Evolutionary conservation across 2,888 invertebrate species (phyloP).

Genomic region (Lepidochrysops patricia): DNA sequence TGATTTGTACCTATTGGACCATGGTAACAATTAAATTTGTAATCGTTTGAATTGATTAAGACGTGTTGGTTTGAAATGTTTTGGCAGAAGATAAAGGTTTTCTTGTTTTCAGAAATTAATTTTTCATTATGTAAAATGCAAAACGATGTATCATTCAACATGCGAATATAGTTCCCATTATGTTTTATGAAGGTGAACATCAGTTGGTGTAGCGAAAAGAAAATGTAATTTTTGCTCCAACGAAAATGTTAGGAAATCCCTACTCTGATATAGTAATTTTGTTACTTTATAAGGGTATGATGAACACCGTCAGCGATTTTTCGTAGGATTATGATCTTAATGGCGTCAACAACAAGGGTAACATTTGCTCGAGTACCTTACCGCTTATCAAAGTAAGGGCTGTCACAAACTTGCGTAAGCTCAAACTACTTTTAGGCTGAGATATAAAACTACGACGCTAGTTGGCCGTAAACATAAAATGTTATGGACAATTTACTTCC

Average conservation of each 20-base stretch:
- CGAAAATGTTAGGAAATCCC: background rate
- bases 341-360: background rate
- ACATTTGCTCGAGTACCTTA: background rate
- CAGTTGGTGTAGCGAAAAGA: background rate
- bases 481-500: background rate
- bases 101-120: too few species aligned
- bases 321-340: background rate
- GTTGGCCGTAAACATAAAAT: background rate
- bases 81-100: too few species aligned
- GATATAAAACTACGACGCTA: background rate
- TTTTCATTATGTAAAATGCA: background rate
- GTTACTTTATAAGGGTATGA: constrained; percentile 11
- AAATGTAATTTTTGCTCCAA: constrained; percentile 2
- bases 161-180: background rate
- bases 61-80: too few species aligned
- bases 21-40: too few species aligned
- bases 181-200: background rate
- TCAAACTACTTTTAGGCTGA: constrained; percentile 4
- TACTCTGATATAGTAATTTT: background rate
- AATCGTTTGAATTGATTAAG: too few species aligned
- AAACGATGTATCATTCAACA: too few species aligned
- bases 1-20: too few species aligned
- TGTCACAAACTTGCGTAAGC: background rate
- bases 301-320: background rate
- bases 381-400: background rate